Evolutionary conservation across 1,140 invertebrate genomes (phyloP).

Genomic region (Metopolophium dirhodum): DNA sequence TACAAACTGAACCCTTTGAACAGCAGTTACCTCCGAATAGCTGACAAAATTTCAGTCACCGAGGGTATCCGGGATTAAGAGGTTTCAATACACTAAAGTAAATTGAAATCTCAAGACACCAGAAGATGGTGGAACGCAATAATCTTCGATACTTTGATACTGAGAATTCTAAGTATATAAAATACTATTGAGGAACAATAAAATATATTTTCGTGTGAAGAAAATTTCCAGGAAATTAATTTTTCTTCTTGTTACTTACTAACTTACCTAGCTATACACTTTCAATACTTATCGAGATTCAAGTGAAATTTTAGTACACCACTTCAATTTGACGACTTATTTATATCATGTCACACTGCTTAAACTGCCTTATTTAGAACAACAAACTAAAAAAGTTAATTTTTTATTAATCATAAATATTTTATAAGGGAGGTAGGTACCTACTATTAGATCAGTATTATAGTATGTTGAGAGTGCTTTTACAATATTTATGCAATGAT

Average conservation of each 20-base stretch:
- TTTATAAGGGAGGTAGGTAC: background rate
- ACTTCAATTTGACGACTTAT: background rate
- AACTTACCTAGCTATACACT: background rate
- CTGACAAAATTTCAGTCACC: no score
- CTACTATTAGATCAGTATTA: background rate
- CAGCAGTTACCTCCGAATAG: no score
- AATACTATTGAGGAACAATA: background rate
- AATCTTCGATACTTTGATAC: background rate
- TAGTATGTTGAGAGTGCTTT: background rate
- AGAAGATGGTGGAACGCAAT: background rate
- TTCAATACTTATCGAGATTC: background rate
- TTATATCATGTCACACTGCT: background rate
- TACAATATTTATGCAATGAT: background rate
- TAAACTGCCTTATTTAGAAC: background rate
- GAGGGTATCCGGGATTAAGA: no score
- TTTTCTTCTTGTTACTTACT: background rate
- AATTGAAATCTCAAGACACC: no score
- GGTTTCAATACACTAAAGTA: no score
- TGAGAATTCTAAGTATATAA: background rate
- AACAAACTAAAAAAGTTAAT: background rate
- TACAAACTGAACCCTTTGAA: no score
- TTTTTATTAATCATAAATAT: background rate
- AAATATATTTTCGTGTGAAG: background rate
- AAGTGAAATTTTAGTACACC: background rate
- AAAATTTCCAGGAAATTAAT: background rate